Conservation (phyloP, 2,113 vertebrate genomes). For the Paraplagusia blochii region DNA sequence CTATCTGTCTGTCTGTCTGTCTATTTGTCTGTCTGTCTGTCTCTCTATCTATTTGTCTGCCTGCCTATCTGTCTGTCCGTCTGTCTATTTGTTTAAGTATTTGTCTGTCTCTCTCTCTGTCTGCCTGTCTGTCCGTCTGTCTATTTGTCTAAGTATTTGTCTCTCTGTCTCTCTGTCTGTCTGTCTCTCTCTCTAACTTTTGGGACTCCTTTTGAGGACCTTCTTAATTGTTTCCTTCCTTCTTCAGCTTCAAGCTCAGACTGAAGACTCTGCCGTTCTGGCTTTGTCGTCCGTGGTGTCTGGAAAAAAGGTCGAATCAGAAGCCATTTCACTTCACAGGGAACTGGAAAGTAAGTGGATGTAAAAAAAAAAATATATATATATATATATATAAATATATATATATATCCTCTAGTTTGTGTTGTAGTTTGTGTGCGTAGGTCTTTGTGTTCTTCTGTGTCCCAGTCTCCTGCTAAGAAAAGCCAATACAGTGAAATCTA, state of each 20-base stretch:
- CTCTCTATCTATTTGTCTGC: no score
- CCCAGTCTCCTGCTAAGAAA: not conserved
- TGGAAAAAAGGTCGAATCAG: constrained; percentile 73
- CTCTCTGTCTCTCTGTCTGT: no score
- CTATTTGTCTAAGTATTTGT: no score
- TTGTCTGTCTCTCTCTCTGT: no score
- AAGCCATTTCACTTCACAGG: constrained; percentile 70
- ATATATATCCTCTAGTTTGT: not conserved
- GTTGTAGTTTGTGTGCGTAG: not conserved
- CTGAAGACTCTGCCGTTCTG: constrained; percentile 52
- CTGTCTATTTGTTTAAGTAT: no score
- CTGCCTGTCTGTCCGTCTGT: no score
- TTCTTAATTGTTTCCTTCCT: constrained; percentile 8
- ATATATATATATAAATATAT: no score
- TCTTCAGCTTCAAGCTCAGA: constrained; percentile 66
- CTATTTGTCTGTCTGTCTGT: no score
- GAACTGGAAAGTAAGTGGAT: constrained; percentile 78
- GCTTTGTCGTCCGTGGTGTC: constrained; percentile 71
- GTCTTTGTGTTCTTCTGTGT: constrained; percentile 9
- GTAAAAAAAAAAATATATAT: no score
- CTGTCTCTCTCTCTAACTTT: no score
- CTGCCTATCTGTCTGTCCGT: no score
- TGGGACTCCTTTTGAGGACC: not conserved
- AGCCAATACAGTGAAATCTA: constrained; percentile 32
- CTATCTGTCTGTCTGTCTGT: no score